Evolutionary conservation across 2,113 vertebrate genomes (phyloP).

Genomic region (Symphodus melops): DNA sequence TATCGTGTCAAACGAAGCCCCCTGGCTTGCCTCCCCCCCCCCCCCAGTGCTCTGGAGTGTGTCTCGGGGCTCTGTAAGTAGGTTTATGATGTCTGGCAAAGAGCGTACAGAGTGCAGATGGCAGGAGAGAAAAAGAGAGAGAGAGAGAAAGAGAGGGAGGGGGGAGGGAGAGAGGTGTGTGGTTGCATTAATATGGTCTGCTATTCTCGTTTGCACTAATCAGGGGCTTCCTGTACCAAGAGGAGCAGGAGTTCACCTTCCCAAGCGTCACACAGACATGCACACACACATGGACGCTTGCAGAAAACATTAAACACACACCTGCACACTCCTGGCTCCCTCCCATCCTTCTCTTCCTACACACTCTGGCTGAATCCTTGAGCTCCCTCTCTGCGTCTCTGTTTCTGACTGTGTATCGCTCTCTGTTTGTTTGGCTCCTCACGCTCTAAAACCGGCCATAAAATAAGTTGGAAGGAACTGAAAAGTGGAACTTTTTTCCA

Average conservation of each 20-base stretch:
- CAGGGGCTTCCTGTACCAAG: constrained; percentile 85
- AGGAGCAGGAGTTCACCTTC: constrained; percentile 82
- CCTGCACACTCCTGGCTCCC: constrained; percentile 39
- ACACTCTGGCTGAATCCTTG: constrained; percentile 12
- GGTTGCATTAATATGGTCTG: constrained; percentile 87
- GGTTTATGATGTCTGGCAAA: constrained; percentile 82
- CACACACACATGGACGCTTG: constrained; percentile 50
- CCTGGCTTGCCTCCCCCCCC: constrained; percentile 30
- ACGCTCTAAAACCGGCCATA: constrained; percentile 63
- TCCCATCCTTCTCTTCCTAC: constrained; percentile 48
- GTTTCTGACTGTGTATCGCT: constrained; percentile 45
- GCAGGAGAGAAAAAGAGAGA: constrained; percentile 68
- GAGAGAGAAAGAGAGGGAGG: constrained; percentile 18
- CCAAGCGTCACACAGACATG: constrained; percentile 54
- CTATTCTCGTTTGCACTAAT: constrained; percentile 86
- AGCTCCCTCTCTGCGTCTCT: constrained; percentile 39
- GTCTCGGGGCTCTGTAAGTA: constrained; percentile 65
- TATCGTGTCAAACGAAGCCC: constrained; percentile 40
- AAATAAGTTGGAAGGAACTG: constrained; percentile 74
- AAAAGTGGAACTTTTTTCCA: constrained; percentile 76
- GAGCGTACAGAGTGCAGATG: constrained; percentile 78
- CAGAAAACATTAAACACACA: constrained; percentile 52
- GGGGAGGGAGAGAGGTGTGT: constrained; percentile 78
- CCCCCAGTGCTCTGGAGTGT: constrained; percentile 72
- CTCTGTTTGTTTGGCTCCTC: constrained; percentile 70